Conservation (phyloP, 1,140 invertebrate species). For the Cyrtorhinus lividipennis region DNA sequence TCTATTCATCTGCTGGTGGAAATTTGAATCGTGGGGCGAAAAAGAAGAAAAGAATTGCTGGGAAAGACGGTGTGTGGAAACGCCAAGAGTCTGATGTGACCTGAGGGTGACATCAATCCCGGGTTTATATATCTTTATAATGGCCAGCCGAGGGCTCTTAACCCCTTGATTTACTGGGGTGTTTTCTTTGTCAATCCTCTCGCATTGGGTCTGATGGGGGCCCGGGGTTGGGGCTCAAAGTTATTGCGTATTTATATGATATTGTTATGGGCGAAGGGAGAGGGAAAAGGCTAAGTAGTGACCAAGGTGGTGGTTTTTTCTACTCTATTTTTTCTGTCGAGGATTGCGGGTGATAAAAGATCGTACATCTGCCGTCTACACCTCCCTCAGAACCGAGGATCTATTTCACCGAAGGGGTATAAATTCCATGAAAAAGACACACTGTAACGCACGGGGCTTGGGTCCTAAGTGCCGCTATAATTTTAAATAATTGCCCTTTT, state of each 20-base stretch:
- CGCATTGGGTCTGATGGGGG: too few relatives aligned
- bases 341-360: neutral
- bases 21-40: too few relatives aligned
- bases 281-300: constrained; percentile 1
- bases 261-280: constrained; percentile 1
- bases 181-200: constrained; percentile 11
- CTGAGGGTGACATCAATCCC: neutral
- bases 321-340: too few relatives aligned
- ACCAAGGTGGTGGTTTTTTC: neutral
- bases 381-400: neutral
- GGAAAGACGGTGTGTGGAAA: too few relatives aligned
- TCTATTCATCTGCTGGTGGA: too few relatives aligned
- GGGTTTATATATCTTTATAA: constrained; percentile 1
- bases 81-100: neutral
- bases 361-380: neutral
- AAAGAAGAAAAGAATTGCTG: too few relatives aligned
- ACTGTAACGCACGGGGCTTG: neutral
- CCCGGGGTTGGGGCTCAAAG: too few relatives aligned
- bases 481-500: constrained; percentile 8
- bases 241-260: constrained; percentile 10
- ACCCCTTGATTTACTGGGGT: constrained; percentile 1
- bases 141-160: neutral
- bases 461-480: constrained; percentile 3
- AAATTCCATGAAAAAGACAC: neutral
- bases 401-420: neutral